These are phyloP conservation scores for Falco cherrug DNA, from an alignment of 2,797 vertebrate genomes.

Conservation along the genomic window DNA sequence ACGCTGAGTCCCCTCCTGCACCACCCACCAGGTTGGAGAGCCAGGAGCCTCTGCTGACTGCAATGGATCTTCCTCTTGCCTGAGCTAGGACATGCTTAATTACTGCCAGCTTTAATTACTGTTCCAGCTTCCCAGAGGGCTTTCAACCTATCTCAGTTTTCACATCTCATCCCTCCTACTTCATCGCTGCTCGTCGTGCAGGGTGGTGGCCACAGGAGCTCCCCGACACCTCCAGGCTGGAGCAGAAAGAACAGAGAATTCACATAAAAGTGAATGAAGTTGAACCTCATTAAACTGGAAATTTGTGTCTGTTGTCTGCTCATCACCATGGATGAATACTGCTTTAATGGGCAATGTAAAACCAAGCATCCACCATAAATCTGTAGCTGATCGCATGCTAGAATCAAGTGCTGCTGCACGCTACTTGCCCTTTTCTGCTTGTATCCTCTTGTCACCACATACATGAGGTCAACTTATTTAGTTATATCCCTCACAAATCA, in stretches of 20 bases:
- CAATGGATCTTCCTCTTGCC: background rate
- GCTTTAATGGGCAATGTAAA: background rate
- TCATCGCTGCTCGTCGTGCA: rapidly evolving
- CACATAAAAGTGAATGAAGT: background rate
- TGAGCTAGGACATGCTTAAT: background rate
- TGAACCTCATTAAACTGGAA: background rate
- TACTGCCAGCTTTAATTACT: slow-evolving; percentile 58
- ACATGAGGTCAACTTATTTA: rapidly evolving
- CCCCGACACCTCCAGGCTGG: background rate
- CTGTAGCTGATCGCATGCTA: rapidly evolving
- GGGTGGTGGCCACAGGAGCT: background rate
- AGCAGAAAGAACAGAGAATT: background rate
- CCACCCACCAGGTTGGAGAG: background rate
- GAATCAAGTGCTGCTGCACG: background rate
- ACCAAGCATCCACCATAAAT: background rate
- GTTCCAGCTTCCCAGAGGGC: background rate
- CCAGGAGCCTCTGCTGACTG: background rate
- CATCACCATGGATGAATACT: background rate
- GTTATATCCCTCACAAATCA: background rate
- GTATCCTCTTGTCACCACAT: rapidly evolving
- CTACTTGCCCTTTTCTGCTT: background rate
- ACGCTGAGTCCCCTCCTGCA: rapidly evolving
- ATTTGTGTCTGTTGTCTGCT: background rate
- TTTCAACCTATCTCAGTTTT: background rate
- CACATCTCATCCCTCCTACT: background rate